These are phyloP conservation scores for Drosophila monieri DNA, from an alignment of 2,888 invertebrate species.

Conservation along the genomic window DNA sequence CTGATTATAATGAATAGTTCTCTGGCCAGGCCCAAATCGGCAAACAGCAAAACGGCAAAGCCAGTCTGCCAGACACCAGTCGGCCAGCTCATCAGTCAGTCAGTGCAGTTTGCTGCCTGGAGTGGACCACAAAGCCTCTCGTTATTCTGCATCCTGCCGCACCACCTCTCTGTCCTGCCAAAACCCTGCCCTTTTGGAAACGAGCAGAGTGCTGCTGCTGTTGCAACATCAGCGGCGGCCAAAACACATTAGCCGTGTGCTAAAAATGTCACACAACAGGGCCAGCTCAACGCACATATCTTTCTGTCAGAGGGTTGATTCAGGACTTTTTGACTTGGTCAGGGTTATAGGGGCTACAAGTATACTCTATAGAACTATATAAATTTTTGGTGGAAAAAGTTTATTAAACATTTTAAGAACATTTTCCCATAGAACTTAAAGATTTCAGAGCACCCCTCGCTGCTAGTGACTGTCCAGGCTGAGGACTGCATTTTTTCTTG, in stretches of 20 bases:
- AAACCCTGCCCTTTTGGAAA: constrained; percentile 1
- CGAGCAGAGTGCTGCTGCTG: constrained; percentile 1
- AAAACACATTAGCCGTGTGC: constrained; percentile 70
- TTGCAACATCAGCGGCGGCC: constrained; percentile 54
- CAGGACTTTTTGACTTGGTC: neutral
- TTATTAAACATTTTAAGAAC: neutral
- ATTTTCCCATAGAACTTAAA: neutral
- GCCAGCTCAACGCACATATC: constrained; percentile 38
- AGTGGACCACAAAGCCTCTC: constrained; percentile 33
- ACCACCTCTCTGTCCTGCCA: neutral
- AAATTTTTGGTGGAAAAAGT: neutral
- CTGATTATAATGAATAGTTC: constrained; percentile 62
- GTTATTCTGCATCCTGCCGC: constrained; percentile 16
- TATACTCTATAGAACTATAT: no score
- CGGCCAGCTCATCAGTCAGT: constrained; percentile 38
- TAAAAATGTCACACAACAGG: constrained; percentile 52
- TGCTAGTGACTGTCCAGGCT: constrained; percentile 34
- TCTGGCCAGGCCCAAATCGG: constrained; percentile 37
- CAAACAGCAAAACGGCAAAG: constrained; percentile 18
- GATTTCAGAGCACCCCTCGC: constrained; percentile 18
- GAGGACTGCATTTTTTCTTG: constrained; percentile 33
- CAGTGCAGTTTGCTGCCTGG: constrained; percentile 17
- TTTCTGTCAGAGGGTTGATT: constrained; percentile 9
- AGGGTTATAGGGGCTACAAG: neutral
- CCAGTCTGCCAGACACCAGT: constrained; percentile 17